Conservation (phyloP, 1,140 invertebrate genomes). For the Ips typographus region DNA sequence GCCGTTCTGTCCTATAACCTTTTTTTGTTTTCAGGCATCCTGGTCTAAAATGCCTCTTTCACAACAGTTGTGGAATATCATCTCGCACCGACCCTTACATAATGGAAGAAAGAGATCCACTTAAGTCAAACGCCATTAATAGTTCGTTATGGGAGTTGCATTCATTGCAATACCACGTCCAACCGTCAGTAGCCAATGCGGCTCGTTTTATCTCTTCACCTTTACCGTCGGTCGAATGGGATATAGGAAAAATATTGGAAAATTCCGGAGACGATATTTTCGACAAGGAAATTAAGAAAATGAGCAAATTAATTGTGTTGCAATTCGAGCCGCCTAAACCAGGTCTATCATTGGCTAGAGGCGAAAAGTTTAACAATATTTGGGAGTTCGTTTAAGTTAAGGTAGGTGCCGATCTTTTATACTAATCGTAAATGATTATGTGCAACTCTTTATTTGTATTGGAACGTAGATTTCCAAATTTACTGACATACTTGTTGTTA, state of each 20-base stretch:
- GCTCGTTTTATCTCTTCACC: conserved; percentile 68
- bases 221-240: conserved; percentile 67
- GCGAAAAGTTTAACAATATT: conserved; percentile 57
- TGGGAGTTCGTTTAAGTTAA: conserved; percentile 52
- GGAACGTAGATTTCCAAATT: too few species aligned
- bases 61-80: conserved; percentile 58
- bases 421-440: too few species aligned
- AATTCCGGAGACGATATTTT: conserved; percentile 57
- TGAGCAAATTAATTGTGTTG: conserved; percentile 62
- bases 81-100: conserved; percentile 77
- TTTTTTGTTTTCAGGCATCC: conserved; percentile 62
- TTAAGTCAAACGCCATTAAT: conserved; percentile 74
- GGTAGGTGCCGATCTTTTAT: too few species aligned
- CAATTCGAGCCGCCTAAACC: conserved; percentile 62
- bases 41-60: conserved; percentile 75
- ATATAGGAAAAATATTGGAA: conserved; percentile 57
- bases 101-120: conserved; percentile 76
- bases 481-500: too few species aligned
- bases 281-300: conserved; percentile 63
- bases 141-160: conserved; percentile 92
- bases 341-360: conserved; percentile 53
- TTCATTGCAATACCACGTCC: conserved; percentile 71
- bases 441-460: too few species aligned
- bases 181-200: conserved; percentile 68
- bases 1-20: background rate